Evolutionary conservation across 2,888 invertebrate genomes (phyloP).

Genomic region (Phaedon cochleariae): DNA sequence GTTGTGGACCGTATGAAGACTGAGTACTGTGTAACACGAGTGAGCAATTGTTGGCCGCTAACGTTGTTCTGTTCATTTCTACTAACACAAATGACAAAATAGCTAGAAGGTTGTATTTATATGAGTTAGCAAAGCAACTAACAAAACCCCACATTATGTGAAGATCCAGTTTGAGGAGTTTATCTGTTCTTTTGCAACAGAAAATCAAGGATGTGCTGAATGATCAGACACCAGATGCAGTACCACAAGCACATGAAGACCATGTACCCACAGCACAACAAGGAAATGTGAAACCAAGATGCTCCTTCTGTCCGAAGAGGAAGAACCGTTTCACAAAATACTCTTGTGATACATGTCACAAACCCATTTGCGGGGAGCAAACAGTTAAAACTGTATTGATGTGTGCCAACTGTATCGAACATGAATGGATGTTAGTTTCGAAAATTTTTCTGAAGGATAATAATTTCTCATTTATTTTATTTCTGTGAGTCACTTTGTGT

Average conservation of each 20-base stretch:
- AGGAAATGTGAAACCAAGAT: background rate
- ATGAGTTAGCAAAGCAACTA: background rate
- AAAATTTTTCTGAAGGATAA: background rate
- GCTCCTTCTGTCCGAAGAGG: background rate
- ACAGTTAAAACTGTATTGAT: background rate
- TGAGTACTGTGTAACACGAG: slow-evolving; percentile 20
- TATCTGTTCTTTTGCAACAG: no score
- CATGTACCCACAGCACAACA: no score
- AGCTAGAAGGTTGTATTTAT: background rate
- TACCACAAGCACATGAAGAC: background rate
- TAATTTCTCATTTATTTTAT: no score
- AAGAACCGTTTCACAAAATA: background rate
- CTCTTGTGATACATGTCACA: background rate
- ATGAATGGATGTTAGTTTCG: no score
- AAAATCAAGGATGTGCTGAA: background rate
- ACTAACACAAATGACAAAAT: background rate
- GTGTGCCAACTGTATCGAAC: background rate
- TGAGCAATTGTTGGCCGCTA: slow-evolving; percentile 6
- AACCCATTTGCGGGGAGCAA: background rate
- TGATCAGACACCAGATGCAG: background rate
- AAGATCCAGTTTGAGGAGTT: background rate
- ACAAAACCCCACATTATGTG: background rate
- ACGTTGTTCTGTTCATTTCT: background rate
- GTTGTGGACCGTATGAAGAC: slow-evolving; percentile 23
- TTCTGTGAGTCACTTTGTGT: no score